Evolutionary conservation across 2,797 vertebrate genomes (phyloP), one percentile per base, ranked within the genome.

Genomic region (Chrysocyon brachyurus): DNA sequence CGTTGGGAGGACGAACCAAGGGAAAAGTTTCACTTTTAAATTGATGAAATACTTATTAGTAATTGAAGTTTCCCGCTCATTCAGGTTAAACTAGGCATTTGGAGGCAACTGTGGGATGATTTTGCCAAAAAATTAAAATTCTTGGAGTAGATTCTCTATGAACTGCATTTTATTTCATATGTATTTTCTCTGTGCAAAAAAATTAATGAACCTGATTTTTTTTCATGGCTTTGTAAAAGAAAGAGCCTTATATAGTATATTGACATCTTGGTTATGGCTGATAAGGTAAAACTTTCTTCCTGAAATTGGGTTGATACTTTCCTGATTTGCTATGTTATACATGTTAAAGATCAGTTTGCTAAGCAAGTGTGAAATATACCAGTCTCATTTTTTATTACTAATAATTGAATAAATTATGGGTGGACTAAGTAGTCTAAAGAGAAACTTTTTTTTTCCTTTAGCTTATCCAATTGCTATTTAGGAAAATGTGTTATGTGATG

Each of bases 101-200:
- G 36, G 9, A 87, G 83, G 31, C 4, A 95, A 6, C 22, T 54
- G 87, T 79, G 26, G 54, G 46, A 79, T 61, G 12, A 56, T 96
- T 87, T 91, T 91, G 59, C 19, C 46, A 64, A 72, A 94, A 92
- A 88, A 31, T 70, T 64, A 87, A 85, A 92, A 72, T 61, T 78
- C 21, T 79, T 94, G 17, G 10, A 87, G 52, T 87, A 93, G 17
- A 66, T 78, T 94, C 28, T 49, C 24, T 77, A 4, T 81, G 75
- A 22, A 83, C 12, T 36, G 10, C 78, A 73, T 78, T 96, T 88
- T 72, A 64, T 81, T 91, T 95, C 15, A 28, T 83, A 31, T 87
- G 24, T 83, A 9, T 70, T 75, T 89, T 49, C 16, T 77, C 36
- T 93, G 24, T 46, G 7, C 28, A 73, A 73, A 26, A 14, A 94